A percentile compares a stretch with the other conserved stretches of the same genome.
Conservation (phyloP, 2,888 invertebrate species). For the Oligia latruncula region DNA sequence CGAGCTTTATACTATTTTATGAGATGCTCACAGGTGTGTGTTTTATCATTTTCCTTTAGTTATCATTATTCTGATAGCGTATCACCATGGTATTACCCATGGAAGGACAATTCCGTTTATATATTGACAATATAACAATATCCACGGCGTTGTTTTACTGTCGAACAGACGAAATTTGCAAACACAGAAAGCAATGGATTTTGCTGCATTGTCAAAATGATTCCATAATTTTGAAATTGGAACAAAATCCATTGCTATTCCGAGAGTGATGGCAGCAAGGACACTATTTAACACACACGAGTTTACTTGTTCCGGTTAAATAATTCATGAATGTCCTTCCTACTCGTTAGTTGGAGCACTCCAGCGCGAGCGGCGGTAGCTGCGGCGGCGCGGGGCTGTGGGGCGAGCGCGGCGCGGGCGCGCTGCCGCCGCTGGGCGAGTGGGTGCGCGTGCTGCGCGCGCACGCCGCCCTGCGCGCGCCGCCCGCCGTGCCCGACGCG, state of each 20-base stretch:
- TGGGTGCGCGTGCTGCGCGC: slow-evolving; percentile 96
- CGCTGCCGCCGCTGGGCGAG: slow-evolving; percentile 96
- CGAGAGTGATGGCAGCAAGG: not conserved
- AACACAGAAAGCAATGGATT: not conserved
- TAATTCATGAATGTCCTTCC: not conserved
- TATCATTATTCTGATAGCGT: not conserved
- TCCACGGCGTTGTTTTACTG: not conserved
- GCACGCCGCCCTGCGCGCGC: slow-evolving; percentile 95
- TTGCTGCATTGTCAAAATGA: not conserved
- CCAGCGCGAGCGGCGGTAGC: slow-evolving; percentile 73
- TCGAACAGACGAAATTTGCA: not conserved
- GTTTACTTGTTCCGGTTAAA: not conserved
- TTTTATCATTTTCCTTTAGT: not conserved
- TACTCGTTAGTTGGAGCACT: slow-evolving; percentile 91
- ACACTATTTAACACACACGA: not conserved
- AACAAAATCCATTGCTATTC: not conserved
- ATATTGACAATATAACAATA: not conserved
- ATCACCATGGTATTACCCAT: too few relatives aligned
- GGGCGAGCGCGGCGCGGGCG: slow-evolving; percentile 96
- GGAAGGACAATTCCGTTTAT: not conserved
- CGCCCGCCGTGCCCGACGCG: slow-evolving; percentile 94
- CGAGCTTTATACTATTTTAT: slow-evolving; percentile 97
- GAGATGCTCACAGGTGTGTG: slow-evolving; percentile 94
- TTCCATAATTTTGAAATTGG: not conserved
- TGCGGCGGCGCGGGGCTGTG: slow-evolving; percentile 91